Conservation (phyloP, 1,140 invertebrate genomes). For the Oscheius sp. region DNA sequence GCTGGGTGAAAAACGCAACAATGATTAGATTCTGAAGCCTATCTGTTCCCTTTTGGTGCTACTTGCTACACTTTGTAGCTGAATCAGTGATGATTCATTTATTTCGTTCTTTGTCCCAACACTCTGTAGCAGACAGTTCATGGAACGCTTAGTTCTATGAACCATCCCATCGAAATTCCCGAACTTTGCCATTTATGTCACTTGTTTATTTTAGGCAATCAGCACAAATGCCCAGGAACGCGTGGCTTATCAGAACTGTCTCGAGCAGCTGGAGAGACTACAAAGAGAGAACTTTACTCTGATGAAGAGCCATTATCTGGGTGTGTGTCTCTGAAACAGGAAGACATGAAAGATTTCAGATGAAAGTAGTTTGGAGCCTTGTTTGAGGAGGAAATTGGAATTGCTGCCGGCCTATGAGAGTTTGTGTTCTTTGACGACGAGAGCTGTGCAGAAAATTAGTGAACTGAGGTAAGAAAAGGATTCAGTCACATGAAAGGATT, state of each 20-base stretch:
- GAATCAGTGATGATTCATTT: too few species aligned
- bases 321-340: conserved; percentile 10
- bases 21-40: too few species aligned
- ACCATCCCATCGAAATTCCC: too few species aligned
- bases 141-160: too few species aligned
- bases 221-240: conserved; percentile 28
- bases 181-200: not conserved
- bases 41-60: too few species aligned
- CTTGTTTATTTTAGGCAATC: conserved; percentile 28
- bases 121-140: too few species aligned
- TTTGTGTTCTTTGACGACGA: conserved; percentile 31
- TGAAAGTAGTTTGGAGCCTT: conserved; percentile 5
- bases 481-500: too few species aligned
- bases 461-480: not conserved
- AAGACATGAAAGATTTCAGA: conserved; percentile 16
- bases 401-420: conserved; percentile 34
- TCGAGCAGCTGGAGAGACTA: conserved; percentile 35
- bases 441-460: conserved; percentile 24
- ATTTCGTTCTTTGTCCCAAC: too few species aligned
- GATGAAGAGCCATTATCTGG: conserved; percentile 22
- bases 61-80: too few species aligned
- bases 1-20: too few species aligned
- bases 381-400: conserved; percentile 21
- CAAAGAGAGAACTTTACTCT: conserved; percentile 38
- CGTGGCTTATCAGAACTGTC: conserved; percentile 31